Percentiles rank a stretch among this genome's conserved stretches.
These are phyloP conservation scores for Gymnoscopelus braueri DNA, from an alignment of 2,797 vertebrate species.

Conservation along the genomic window DNA sequence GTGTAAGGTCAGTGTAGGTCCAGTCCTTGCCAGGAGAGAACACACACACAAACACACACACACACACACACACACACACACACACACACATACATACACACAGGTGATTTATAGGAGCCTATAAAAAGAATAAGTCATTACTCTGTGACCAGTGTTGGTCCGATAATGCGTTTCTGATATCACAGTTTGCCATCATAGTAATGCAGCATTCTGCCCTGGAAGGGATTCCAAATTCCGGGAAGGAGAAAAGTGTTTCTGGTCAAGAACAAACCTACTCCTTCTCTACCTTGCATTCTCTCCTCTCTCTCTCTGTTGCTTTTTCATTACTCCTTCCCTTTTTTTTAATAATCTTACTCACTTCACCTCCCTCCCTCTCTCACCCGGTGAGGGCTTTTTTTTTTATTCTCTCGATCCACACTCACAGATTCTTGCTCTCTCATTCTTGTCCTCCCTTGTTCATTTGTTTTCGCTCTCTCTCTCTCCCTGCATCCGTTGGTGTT, in stretches of 20 bases:
- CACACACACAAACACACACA: not conserved
- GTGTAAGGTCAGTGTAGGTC: conserved; percentile 34
- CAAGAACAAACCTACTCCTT: conserved; percentile 33
- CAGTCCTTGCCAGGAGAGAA: conserved; percentile 7
- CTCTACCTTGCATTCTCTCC: conserved; percentile 1
- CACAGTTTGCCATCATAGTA: not conserved
- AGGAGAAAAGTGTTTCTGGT: conserved; percentile 4
- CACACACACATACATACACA: not conserved
- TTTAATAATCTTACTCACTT: no score
- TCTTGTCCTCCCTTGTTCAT: no score
- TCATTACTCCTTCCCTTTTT: no score
- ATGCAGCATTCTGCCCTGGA: conserved; percentile 10
- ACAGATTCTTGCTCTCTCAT: no score
- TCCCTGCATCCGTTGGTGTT: conserved; percentile 61
- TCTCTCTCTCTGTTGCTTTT: not conserved
- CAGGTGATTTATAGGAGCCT: conserved; percentile 32
- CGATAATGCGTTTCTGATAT: not conserved
- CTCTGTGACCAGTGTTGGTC: conserved; percentile 10
- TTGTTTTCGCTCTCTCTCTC: conserved; percentile 50
- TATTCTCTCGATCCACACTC: no score
- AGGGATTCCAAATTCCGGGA: conserved; percentile 22
- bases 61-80: conserved; percentile 15
- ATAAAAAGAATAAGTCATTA: not conserved
- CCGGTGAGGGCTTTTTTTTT: no score
- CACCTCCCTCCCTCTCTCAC: no score